Evolutionary conservation across 2,888 invertebrate genomes (phyloP).

Genomic region (Chouioia cunea): DNA sequence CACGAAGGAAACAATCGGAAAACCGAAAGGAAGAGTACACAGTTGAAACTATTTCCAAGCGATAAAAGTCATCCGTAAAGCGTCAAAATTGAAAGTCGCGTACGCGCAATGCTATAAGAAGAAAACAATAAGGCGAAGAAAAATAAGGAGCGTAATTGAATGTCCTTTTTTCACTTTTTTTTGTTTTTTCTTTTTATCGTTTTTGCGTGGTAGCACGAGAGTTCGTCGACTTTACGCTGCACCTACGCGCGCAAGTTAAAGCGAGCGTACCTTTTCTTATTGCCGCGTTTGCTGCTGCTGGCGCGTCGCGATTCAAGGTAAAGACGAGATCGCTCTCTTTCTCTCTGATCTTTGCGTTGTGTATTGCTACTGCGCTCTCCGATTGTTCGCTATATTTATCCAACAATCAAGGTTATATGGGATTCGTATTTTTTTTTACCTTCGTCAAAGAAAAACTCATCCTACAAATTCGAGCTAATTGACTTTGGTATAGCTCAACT

Average conservation of each 20-base stretch:
- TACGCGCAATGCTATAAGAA: no score
- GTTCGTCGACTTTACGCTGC: conserved; percentile 35
- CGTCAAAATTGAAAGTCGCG: conserved; percentile 37
- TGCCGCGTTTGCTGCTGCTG: neutral
- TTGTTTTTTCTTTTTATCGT: no score
- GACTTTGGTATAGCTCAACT: no score
- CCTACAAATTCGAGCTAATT: no score
- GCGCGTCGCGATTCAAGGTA: neutral
- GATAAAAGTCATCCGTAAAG: conserved; percentile 24
- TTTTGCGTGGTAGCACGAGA: conserved; percentile 16
- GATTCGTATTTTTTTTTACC: no score
- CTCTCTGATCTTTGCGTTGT: no score
- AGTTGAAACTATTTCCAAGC: conserved; percentile 18
- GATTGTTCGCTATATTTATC: no score
- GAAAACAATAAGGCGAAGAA: conserved; percentile 6
- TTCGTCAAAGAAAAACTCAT: no score
- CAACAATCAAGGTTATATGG: no score
- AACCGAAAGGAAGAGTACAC: neutral
- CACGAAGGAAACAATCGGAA: no score
- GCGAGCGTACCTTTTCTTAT: conserved; percentile 2
- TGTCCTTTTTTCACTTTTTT: conserved; percentile 42
- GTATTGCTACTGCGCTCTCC: no score
- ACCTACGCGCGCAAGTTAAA: neutral
- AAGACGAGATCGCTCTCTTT: neutral
- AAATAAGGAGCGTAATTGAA: conserved; percentile 40